phyloP scores from a whole-genome alignment of 2,113 vertebrate species.

The Piprites chloris region DNA sequence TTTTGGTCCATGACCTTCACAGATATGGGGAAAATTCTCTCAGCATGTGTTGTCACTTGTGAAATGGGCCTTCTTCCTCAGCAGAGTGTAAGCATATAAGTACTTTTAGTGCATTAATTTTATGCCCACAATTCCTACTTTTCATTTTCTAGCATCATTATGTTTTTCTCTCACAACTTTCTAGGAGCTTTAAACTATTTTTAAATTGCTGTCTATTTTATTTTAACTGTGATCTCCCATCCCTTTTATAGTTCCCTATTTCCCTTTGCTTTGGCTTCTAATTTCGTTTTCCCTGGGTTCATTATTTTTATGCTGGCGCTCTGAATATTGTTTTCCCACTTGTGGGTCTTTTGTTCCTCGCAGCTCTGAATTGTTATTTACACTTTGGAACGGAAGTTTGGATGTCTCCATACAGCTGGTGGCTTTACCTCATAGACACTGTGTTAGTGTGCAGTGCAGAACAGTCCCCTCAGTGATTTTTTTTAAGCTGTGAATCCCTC shows the following conservation, averaged over 20 bases:
- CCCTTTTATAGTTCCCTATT: constrained; percentile 5
- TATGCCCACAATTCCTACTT: background rate
- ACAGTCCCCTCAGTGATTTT: background rate
- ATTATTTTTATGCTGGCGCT: constrained; percentile 7
- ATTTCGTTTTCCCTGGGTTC: constrained; percentile 7
- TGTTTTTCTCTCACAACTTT: background rate
- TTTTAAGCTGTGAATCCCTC: background rate
- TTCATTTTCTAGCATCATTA: background rate
- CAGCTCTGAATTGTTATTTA: background rate
- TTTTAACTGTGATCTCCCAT: background rate
- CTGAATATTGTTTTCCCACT: background rate
- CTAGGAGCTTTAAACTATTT: background rate
- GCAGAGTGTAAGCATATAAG: background rate
- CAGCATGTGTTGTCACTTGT: background rate
- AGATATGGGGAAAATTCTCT: background rate
- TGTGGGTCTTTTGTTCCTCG: background rate
- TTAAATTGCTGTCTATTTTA: constrained; percentile 16
- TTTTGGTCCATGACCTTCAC: background rate
- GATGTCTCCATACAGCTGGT: background rate
- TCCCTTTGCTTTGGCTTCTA: constrained; percentile 29
- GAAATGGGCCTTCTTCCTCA: background rate
- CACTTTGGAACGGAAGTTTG: background rate
- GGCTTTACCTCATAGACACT: background rate
- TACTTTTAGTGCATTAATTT: constrained; percentile 8
- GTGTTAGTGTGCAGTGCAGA: background rate